Evolutionary conservation across 2,113 vertebrate genomes (phyloP), one percentile per base, ranked within the genome.

Genomic region (Stegostoma tigrinum): DNA sequence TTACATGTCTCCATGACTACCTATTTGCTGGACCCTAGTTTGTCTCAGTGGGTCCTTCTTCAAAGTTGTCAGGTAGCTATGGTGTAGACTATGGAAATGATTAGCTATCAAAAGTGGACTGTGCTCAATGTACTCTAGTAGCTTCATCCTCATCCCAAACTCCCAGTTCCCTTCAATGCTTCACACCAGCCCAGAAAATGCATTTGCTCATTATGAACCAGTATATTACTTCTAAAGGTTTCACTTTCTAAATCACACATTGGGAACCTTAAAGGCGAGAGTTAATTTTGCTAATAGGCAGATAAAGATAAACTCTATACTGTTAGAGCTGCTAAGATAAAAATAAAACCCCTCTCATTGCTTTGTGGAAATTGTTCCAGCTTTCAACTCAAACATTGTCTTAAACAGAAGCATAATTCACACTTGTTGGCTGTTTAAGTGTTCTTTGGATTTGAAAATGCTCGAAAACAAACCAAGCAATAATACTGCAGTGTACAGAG

Each of bases 401-500:
- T 75, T 3, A 48, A 95, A 67, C 64, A 72, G 15, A 95, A 52
- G 94, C 48, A 52, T 95, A 95, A 70, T 75, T 95, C 27, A 27
- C 67, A 48, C 67, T 48, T 48, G 42, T 23, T 45, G 68, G 42
- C 27, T 95, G 93, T 52, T 72, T 95, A 95, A 95, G 67, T 52
- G 67, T 34, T 95, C 45, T 30, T 75, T 95, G 93, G 48, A 95
- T 68, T 38, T 72, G 72, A 68, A 48, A 95, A 95, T 95, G 93
- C 67, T 75, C 48, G 93, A 95, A 95, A 72, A 95, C 93, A 72
- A 95, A 72, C 23, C 42, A 72, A 95, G 72, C 94, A 95, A 95
- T 95, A 75, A 34, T 52, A 27, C 45, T 75, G 45, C 68, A 45
- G 68, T 72, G 67, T 52, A 48, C 67, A 95, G 42, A 95, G 38